Evolutionary conservation across 2,797 vertebrate species (phyloP), one percentile per base, ranked within the genome.

Genomic region (Coluber constrictor): DNA sequence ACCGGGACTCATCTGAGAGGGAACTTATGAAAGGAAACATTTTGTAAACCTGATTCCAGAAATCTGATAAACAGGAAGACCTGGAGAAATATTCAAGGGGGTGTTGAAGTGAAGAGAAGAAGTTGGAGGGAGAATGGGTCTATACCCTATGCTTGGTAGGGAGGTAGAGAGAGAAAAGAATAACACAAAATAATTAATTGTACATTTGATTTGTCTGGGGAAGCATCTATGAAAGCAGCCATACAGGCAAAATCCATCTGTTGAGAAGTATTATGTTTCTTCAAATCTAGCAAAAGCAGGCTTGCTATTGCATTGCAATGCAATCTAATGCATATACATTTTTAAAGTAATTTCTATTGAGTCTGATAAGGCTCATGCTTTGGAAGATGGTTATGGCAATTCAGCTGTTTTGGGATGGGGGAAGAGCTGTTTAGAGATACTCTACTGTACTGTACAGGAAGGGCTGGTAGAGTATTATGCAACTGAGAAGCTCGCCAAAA

Each of bases 121-220:
- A 95, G 74, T 95, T 94, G 94, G 66, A 32, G 56, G 79, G 20
- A 43, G 15, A 83, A 47, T 47, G 66, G 43, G n/a, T 83, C 57
- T 86, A 18, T 37, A 59, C 47, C 57, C 6, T 55, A 27, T 74
- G 66, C 83, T 32, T 20, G 56, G 56, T 57, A 43, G 29, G 23
- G 20, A 12, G 79, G 83, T 18, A 66, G 16, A 12, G 83, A 74
- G 89, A 93, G 87, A 92, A 90, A 95, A 89, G 66, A 95, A 92
- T 92, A 96, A 92, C 86, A 94, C 86, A 61, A 95, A n/a, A 93
- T 95, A 93, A 96, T 96, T 96, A 91, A 95, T 86, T 95, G 94
- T 95, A 92, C 93, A 57, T 37, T 92, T 87, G 47, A 92, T 92
- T 96, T 70, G n/a, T 89, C 90, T 90, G n/a, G 12, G 91, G 90